A percentile compares a stretch with the other conserved stretches of the same genome.
These are phyloP conservation scores for Aplidium turbinatum DNA, from an alignment of 23 tunicate genomes.

Conservation along the genomic window DNA sequence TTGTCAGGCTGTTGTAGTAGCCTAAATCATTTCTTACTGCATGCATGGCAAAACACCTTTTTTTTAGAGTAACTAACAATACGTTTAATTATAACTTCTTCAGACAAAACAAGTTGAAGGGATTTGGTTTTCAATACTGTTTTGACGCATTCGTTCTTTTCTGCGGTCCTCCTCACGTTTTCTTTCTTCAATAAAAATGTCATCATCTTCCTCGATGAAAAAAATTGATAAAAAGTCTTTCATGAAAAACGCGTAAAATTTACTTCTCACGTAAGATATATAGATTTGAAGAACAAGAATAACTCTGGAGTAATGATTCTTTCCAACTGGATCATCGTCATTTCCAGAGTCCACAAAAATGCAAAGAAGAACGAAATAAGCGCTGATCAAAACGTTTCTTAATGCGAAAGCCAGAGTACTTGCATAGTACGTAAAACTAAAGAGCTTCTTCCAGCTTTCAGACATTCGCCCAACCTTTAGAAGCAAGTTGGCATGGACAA, in stretches of 20 bases:
- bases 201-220: conserved; percentile 30
- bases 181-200: too few relatives aligned
- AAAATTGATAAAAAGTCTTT: conserved; percentile 28
- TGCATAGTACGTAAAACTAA: not conserved
- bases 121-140: too few relatives aligned
- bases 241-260: conserved; percentile 44
- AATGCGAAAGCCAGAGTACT: conserved; percentile 11
- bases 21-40: too few relatives aligned
- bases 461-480: not conserved
- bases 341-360: not conserved
- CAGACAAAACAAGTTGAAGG: too few relatives aligned
- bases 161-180: too few relatives aligned
- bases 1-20: too few relatives aligned
- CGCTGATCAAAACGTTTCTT: conserved; percentile 19
- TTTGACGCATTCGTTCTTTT: too few relatives aligned
- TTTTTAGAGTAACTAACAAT: too few relatives aligned
- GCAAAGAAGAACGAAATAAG: conserved; percentile 26
- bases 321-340: not conserved
- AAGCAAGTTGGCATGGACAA: not conserved
- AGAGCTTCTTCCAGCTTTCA: not conserved
- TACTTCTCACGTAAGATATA: conserved; percentile 24
- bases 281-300: conserved; percentile 39
- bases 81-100: too few relatives aligned
- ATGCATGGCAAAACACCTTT: too few relatives aligned
- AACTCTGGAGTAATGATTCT: not conserved